phyloP scores from a whole-genome alignment of 2,888 invertebrate genomes.

The Salpingus planirostris region DNA sequence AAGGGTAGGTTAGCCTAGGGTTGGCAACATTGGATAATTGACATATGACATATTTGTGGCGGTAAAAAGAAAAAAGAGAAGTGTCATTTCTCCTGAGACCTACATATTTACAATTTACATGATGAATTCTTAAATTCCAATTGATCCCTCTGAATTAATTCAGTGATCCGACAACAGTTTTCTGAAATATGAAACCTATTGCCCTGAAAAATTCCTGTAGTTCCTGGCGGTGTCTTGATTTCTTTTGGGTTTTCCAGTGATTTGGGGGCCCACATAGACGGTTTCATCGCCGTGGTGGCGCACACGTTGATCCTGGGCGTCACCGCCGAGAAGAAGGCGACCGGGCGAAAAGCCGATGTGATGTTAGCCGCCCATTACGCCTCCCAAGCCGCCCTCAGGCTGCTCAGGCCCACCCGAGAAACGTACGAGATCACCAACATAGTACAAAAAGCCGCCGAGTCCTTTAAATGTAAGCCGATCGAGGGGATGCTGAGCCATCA shows the following conservation, averaged over 20 bases:
- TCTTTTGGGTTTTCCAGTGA: no score
- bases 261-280: slow-evolving; percentile 97
- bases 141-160: slow-evolving; percentile 30
- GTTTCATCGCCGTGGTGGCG: slow-evolving; percentile 96
- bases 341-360: slow-evolving; percentile 85
- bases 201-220: no score
- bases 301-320: slow-evolving; percentile 90
- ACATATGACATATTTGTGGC: no score
- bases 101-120: no score
- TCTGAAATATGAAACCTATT: no score
- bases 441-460: slow-evolving; percentile 86
- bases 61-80: no score
- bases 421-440: slow-evolving; percentile 86
- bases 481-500: slow-evolving; percentile 94
- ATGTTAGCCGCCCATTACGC: slow-evolving; percentile 92
- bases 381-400: slow-evolving; percentile 87
- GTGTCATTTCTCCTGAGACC: no score
- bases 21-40: no score
- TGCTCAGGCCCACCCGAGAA: slow-evolving; percentile 86
- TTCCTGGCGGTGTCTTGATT: slow-evolving; percentile 5
- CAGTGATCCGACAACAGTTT: slow-evolving; percentile 1
- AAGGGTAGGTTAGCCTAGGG: no score
- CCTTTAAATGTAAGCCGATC: slow-evolving; percentile 93
- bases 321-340: slow-evolving; percentile 60
- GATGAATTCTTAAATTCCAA: slow-evolving; percentile 24